Evolutionary conservation across 35 echinoderm and acorn worm genomes (phyloP).

Genomic region (Antedon bifida): DNA sequence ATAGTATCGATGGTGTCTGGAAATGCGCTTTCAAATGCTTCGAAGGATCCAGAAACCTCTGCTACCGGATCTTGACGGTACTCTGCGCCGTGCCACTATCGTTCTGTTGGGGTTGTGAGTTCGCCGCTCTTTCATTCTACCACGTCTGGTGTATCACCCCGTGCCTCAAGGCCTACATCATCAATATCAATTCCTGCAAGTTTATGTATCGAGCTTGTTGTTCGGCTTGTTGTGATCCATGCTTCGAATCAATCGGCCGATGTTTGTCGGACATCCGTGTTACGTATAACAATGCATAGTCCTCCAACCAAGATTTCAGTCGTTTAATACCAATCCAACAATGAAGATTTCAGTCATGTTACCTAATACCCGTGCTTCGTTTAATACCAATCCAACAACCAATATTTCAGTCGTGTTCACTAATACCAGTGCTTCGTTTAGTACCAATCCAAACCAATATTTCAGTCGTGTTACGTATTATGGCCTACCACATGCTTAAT

Average conservation of each 20-base stretch:
- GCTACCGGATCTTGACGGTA: not conserved
- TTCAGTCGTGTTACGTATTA: no score
- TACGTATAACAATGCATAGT: not conserved
- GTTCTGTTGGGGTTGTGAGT: slow-evolving; percentile 7
- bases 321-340: no score
- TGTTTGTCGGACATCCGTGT: slow-evolving; percentile 4
- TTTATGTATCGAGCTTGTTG: not conserved
- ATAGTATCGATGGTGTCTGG: slow-evolving; percentile 2
- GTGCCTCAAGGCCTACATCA: slow-evolving; percentile 1
- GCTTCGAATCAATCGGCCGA: not conserved
- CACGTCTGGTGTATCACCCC: slow-evolving; percentile 1
- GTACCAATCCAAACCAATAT: no score
- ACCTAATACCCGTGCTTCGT: no score
- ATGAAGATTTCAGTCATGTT: no score
- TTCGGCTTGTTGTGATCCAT: not conserved
- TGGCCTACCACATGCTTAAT: no score
- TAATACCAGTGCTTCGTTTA: no score
- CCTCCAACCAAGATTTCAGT: no score
- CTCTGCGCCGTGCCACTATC: not conserved
- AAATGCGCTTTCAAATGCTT: slow-evolving; percentile 6
- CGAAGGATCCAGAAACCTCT: not conserved
- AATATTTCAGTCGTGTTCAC: no score
- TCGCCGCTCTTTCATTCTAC: not conserved
- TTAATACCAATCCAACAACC: no score
- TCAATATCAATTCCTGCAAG: slow-evolving; percentile 2